Conservation (phyloP, 2,113 vertebrate species). For the Electrona antarctica region DNA sequence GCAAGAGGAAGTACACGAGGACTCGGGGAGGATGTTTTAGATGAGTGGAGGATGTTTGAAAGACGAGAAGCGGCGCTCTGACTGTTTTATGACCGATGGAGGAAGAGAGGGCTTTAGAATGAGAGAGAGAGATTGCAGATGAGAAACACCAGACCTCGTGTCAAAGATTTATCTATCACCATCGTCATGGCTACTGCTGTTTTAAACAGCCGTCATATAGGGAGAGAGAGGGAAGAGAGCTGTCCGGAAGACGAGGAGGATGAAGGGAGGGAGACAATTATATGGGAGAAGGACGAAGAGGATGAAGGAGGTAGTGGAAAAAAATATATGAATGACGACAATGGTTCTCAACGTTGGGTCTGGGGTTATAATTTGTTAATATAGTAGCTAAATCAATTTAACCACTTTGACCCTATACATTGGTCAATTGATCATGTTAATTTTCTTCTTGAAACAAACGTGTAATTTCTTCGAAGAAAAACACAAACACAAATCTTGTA, state of each 20-base stretch:
- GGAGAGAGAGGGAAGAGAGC: not conserved
- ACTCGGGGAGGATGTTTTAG: not conserved
- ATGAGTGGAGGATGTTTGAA: conserved; percentile 12
- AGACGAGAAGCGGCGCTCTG: conserved; percentile 16
- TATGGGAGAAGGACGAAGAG: conserved; percentile 10
- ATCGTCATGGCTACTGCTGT: conserved; percentile 37
- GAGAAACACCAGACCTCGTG: conserved; percentile 61
- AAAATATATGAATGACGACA: not conserved
- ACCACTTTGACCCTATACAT: no score
- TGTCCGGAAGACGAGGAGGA: conserved; percentile 7
- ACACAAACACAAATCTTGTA: no score
- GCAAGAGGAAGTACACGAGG: not conserved
- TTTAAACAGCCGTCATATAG: conserved; percentile 13
- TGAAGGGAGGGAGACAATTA: conserved; percentile 12
- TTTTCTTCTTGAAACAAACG: no score
- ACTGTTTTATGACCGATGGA: conserved; percentile 32
- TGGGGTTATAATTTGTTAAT: no score
- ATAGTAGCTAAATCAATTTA: no score
- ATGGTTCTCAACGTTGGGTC: no score
- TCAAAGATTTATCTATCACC: conserved; percentile 37
- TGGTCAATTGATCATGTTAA: no score
- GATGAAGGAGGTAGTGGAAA: not conserved
- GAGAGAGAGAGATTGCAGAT: conserved; percentile 43
- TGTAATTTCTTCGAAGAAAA: no score
- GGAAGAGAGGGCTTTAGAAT: conserved; percentile 26